Evolutionary conservation across 2,888 invertebrate species (phyloP).

Genomic region (Mythimna vitellina): DNA sequence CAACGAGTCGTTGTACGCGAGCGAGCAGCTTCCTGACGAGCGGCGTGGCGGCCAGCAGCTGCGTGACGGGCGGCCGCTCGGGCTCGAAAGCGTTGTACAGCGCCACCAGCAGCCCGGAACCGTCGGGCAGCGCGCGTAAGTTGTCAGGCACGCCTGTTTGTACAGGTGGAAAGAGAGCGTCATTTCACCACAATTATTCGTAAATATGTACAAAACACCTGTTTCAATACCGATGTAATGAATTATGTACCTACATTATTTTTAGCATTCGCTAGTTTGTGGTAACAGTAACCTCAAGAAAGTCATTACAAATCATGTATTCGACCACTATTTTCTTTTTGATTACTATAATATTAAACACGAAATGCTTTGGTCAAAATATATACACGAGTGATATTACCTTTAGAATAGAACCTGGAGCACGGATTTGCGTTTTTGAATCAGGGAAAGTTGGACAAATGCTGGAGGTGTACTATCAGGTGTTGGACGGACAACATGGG

Average conservation of each 20-base stretch:
- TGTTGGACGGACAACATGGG: constrained; percentile 95
- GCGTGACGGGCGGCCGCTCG: constrained; percentile 89
- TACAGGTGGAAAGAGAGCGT: constrained; percentile 27
- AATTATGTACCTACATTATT: constrained; percentile 7
- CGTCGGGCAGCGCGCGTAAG: constrained; percentile 87
- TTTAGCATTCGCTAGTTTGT: constrained; percentile 12
- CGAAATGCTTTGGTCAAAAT: constrained; percentile 64
- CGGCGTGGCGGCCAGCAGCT: constrained; percentile 91
- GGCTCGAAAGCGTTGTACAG: constrained; percentile 90
- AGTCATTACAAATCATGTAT: constrained; percentile 55
- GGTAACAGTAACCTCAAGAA: constrained; percentile 7
- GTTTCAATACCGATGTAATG: constrained; percentile 59
- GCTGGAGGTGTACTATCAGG: constrained; percentile 87
- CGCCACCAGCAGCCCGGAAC: constrained; percentile 92
- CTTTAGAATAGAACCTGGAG: constrained; percentile 82
- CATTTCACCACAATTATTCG: constrained; percentile 3
- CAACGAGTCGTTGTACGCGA: constrained; percentile 90
- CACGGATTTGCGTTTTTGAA: constrained; percentile 82
- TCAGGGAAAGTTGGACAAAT: constrained; percentile 79
- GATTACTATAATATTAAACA: constrained; percentile 53
- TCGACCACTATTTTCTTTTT: constrained; percentile 34
- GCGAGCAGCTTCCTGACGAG: constrained; percentile 92
- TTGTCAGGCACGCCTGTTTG: constrained; percentile 92
- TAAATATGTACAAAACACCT: constrained; percentile 48
- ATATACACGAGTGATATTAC: constrained; percentile 81